Conservation (phyloP, 2,113 vertebrate genomes). For the Cyanoderma ruficeps region DNA sequence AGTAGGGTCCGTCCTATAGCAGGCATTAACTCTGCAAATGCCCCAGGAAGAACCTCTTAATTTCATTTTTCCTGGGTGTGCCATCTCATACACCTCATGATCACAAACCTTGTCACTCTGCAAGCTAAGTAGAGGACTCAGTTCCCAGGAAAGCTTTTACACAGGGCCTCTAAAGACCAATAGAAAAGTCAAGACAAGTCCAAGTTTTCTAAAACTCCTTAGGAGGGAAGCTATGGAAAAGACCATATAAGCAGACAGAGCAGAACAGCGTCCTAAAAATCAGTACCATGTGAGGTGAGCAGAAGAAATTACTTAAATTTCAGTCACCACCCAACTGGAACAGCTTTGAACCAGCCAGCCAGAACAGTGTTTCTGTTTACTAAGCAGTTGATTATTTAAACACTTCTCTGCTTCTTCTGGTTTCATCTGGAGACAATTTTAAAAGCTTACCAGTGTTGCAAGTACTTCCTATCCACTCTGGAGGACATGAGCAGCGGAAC, state of each 20-base stretch:
- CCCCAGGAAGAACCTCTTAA: neutral
- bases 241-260: neutral
- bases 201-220: neutral
- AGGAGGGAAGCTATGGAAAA: neutral
- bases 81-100: neutral
- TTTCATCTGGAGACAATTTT: neutral
- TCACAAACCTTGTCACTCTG: neutral
- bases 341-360: neutral
- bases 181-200: neutral
- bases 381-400: neutral
- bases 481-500: conserved; percentile 87
- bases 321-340: neutral
- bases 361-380: neutral
- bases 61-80: neutral
- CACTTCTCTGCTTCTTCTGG: neutral
- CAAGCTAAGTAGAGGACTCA: neutral
- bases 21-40: neutral
- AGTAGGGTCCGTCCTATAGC: neutral
- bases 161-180: neutral
- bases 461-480: conserved; percentile 89
- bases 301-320: neutral
- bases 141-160: neutral
- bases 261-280: neutral
- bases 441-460: conserved; percentile 84
- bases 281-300: neutral